These are phyloP conservation scores for Ecdyonurus torrentis DNA, from an alignment of 2,888 invertebrate genomes.

Conservation along the genomic window DNA sequence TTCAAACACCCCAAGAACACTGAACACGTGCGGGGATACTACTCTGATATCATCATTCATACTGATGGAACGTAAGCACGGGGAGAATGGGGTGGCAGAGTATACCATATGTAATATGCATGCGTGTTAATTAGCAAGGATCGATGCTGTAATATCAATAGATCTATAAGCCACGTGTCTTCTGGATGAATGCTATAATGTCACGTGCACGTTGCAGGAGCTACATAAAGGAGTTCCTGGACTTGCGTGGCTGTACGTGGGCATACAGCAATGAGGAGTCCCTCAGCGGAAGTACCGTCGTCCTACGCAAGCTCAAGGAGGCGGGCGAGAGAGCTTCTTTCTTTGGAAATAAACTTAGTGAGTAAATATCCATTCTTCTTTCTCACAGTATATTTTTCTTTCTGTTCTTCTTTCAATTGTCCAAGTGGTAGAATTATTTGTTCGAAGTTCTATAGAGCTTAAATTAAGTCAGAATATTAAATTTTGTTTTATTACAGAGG, in stretches of 20 bases:
- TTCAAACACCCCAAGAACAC: constrained; percentile 37
- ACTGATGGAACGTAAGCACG: constrained; percentile 34
- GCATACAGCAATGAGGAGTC: constrained; percentile 37
- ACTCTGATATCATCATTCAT: constrained; percentile 42
- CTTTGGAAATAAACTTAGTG: constrained; percentile 39
- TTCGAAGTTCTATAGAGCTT: too few relatives aligned
- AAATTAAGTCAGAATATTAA: too few relatives aligned
- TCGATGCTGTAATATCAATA: too few relatives aligned
- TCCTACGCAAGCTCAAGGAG: constrained; percentile 33
- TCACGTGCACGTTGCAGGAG: too few relatives aligned
- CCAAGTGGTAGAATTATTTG: neutral
- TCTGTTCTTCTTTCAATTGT: too few relatives aligned
- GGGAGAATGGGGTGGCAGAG: too few relatives aligned
- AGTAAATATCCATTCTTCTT: constrained; percentile 12
- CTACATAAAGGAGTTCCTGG: constrained; percentile 36
- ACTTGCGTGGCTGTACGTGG: constrained; percentile 38
- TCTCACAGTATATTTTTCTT: too few relatives aligned
- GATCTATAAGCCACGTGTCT: too few relatives aligned
- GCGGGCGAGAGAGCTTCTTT: constrained; percentile 42
- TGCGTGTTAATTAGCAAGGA: too few relatives aligned
- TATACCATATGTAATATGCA: too few relatives aligned
- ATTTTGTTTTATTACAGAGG: constrained; percentile 25
- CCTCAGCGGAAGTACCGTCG: constrained; percentile 35
- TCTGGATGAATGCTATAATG: too few relatives aligned
- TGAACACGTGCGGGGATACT: constrained; percentile 37